Conservation (phyloP, 2,113 vertebrate species). For the Climacteris rufus region DNA sequence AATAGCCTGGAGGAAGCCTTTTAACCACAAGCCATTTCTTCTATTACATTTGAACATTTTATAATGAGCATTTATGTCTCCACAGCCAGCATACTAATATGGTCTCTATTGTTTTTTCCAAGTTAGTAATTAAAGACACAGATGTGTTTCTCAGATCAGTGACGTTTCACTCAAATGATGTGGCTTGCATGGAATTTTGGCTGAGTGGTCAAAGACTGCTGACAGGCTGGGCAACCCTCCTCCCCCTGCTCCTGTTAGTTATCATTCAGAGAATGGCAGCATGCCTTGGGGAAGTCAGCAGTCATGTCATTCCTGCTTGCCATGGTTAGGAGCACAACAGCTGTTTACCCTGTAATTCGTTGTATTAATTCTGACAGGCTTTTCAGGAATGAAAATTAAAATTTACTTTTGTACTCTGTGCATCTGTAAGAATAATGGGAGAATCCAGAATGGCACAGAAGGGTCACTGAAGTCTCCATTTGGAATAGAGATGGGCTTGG, state of each 20-base stretch:
- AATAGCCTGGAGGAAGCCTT: conserved; percentile 28
- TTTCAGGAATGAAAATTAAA: conserved; percentile 28
- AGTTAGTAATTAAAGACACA: conserved; percentile 50
- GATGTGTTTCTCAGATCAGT: conserved; percentile 33
- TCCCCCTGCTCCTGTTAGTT: neutral
- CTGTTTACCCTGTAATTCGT: neutral
- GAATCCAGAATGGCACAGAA: neutral
- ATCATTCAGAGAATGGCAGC: neutral
- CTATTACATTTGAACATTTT: conserved; percentile 28
- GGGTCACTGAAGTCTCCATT: neutral
- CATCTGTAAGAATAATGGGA: neutral
- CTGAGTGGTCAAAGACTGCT: conserved; percentile 7
- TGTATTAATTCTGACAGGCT: neutral
- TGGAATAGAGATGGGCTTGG: neutral
- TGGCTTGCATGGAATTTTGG: neutral
- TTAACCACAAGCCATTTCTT: conserved; percentile 22
- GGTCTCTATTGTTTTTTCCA: neutral
- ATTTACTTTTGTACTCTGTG: neutral
- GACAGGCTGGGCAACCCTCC: neutral
- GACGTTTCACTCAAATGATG: neutral
- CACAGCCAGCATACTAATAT: conserved; percentile 18
- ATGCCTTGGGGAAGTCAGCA: conserved; percentile 19
- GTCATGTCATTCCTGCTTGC: neutral
- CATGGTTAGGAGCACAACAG: conserved; percentile 7
- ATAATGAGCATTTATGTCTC: neutral